Base-by-base conservation (phyloP, 2,797 vertebrate genomes). In the Sebastolobus altivelis region DNA sequence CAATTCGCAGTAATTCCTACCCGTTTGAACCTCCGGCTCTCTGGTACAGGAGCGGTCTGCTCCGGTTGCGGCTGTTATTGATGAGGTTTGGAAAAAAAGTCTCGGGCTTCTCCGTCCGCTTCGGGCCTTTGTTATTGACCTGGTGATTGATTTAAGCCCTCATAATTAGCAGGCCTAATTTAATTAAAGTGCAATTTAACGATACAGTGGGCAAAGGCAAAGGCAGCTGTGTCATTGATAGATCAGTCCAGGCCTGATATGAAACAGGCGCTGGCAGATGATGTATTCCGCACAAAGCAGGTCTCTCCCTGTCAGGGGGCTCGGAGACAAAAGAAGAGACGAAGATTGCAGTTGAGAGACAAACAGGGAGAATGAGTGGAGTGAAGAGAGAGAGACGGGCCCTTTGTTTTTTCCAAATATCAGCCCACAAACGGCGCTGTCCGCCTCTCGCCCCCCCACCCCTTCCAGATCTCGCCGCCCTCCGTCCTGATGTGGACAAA, bases 161-260 rank as follows among this genome's bases (percentile, higher is more conserved):
- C 95, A 95, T 95, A 96, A 96, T 96, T 96, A 96, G 94, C 94
- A 76, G 83, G 86, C 90, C 94, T 95, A 95, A 96, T 96, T 95
- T 92, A 95, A 96, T 96, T 95, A 95, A 95, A 95, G 96, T 94
- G 93, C 94, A 94, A 95, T 96, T 95, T 96, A 95, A 95, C 90
- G 92, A 95, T 94, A 94, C 93, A 95, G 94, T 92, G 85, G 89
- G 88, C 92, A 93, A 90, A 91, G 90, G 91, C 88, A 90, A 90
- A 94, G 89, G 89, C 86, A 91, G 91, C 91, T 63, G 84, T 96
- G 95, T 95, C 95, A 95, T 91, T 95, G 96, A 95, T 94, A 92
- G 93, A 95, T 95, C 92, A 89, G 92, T 78, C 81, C 80, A 59
- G 88, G 79, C 67, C 90, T 92, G 91, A 91, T 95, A 93, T 94